Conservation (phyloP, 35 echinoderm and acorn worm genomes). For the Strongylocentrotus purpuratus region DNA sequence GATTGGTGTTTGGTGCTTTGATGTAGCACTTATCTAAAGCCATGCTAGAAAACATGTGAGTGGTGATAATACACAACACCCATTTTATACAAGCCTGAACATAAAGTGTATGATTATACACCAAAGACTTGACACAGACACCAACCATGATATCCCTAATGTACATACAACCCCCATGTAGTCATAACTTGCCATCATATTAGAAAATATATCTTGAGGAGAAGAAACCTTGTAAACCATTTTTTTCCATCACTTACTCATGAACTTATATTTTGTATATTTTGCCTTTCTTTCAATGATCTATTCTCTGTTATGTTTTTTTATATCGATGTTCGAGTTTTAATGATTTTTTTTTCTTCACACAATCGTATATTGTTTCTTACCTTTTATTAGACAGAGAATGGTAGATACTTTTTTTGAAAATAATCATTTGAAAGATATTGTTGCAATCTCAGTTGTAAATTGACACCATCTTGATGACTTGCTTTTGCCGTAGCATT, state of each 20-base stretch:
- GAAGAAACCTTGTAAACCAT: not conserved
- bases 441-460: not conserved
- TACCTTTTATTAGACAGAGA: not conserved
- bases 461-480: not conserved
- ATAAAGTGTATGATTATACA: too few relatives aligned
- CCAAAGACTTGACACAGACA: too few relatives aligned
- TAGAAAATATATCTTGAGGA: not conserved
- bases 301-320: not conserved
- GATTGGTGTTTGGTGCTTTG: too few relatives aligned
- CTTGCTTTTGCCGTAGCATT: too few relatives aligned
- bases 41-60: too few relatives aligned
- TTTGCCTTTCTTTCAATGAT: not conserved
- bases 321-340: not conserved
- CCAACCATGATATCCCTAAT: too few relatives aligned
- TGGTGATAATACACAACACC: too few relatives aligned
- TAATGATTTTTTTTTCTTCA: not conserved
- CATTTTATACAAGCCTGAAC: too few relatives aligned
- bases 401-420: not conserved
- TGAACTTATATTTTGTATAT: constrained; percentile 13
- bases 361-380: not conserved
- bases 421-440: not conserved
- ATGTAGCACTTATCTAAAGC: too few relatives aligned
- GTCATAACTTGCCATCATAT: not conserved
- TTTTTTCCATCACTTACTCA: not conserved
- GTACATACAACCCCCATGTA: not conserved